phyloP scores from a whole-genome alignment of 37 sponge, comb jelly and placozoan species.

The Cliona cf. orientalis region DNA sequence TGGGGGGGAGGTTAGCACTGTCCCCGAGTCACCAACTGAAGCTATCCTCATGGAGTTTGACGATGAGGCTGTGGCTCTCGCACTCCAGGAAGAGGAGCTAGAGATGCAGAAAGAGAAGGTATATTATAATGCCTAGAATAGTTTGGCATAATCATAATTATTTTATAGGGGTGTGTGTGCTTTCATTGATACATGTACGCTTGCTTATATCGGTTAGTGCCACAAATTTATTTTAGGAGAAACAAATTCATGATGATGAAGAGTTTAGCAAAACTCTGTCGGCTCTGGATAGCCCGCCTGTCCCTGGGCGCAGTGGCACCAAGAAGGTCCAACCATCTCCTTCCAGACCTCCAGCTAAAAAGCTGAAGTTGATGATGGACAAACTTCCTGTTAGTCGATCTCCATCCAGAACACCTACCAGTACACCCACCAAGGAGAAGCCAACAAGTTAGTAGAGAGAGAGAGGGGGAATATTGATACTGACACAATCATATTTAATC shows the following conservation, averaged over 20 bases:
- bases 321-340: neutral
- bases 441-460: too few species aligned
- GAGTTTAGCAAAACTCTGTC: conserved; percentile 17
- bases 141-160: neutral
- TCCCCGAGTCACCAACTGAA: conserved; percentile 11
- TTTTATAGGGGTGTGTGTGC: neutral
- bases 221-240: conserved; percentile 17
- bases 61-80: neutral
- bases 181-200: neutral
- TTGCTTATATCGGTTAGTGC: neutral
- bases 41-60: neutral
- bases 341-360: conserved; percentile 28
- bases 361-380: conserved; percentile 49
- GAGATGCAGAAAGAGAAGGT: conserved; percentile 6
- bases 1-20: neutral
- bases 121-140: neutral
- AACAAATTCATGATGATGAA: conserved; percentile 14
- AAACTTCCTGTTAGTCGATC: neutral
- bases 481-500: neutral
- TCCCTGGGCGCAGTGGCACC: neutral
- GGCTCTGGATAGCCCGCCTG: neutral
- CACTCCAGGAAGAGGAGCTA: conserved; percentile 21
- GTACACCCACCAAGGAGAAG: neutral
- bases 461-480: too few species aligned
- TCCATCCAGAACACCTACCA: conserved; percentile 6